Conservation (phyloP, 2,113 vertebrate species). For the Lycaon pictus region DNA sequence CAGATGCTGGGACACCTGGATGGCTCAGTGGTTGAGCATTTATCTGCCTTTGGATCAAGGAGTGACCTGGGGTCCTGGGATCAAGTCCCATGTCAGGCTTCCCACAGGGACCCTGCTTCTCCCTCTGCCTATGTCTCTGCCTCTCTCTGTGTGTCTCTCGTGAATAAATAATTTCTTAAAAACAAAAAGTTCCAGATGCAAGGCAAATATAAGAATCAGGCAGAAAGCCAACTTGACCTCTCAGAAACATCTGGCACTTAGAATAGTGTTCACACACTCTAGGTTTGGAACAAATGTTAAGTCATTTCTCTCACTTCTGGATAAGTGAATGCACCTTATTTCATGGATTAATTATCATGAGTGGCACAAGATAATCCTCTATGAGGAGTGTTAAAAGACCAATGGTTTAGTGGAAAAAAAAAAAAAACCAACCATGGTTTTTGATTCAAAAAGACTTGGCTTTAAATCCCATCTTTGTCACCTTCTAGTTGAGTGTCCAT, state of each 20-base stretch:
- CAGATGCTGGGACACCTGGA: not conserved
- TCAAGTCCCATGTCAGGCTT: no score
- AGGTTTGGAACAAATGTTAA: constrained; percentile 49
- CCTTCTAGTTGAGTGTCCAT: constrained; percentile 4
- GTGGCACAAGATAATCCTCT: constrained; percentile 46
- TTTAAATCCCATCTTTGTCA: constrained; percentile 49
- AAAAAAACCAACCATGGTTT: not conserved
- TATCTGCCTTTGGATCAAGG: no score
- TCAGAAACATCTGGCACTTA: constrained; percentile 52
- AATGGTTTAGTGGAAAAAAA: constrained; percentile 14
- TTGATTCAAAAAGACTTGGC: constrained; percentile 17
- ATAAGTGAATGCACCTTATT: constrained; percentile 42
- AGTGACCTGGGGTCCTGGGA: no score
- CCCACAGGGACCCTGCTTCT: no score
- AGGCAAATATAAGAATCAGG: constrained; percentile 16
- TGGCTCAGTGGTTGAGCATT: no score
- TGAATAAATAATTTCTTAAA: no score
- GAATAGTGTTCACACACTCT: constrained; percentile 52
- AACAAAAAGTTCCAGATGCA: constrained; percentile 16
- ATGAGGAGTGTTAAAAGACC: constrained; percentile 43
- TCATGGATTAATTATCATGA: constrained; percentile 52
- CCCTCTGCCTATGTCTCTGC: no score
- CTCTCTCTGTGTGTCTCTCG: no score
- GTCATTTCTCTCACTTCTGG: constrained; percentile 5
- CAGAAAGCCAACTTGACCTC: constrained; percentile 15